These are phyloP conservation scores for Sycophaga agraensis DNA, from an alignment of 1,140 invertebrate species.

Conservation along the genomic window DNA sequence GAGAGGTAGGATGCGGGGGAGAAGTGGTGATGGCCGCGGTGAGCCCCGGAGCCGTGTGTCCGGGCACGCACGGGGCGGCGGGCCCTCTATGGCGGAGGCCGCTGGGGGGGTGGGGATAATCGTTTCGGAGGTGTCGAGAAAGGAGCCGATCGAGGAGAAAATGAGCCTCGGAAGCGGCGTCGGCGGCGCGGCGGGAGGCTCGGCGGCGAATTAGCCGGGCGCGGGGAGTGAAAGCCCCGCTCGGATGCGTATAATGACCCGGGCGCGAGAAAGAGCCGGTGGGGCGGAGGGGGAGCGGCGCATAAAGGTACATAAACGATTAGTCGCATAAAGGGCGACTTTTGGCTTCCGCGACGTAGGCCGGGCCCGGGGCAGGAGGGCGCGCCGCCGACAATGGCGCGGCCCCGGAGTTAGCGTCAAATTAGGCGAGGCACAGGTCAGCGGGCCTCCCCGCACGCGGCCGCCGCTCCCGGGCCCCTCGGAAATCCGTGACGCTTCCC, in stretches of 20 bases:
- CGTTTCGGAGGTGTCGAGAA: not conserved
- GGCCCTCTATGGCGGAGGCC: too few species aligned
- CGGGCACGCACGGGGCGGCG: conserved; percentile 9
- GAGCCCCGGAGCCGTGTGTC: conserved; percentile 3
- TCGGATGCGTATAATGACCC: not conserved
- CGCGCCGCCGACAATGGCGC: conserved; percentile 38
- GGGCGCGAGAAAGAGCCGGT: not conserved
- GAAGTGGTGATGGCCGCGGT: not conserved
- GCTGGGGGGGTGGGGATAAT: not conserved
- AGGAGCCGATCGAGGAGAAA: not conserved
- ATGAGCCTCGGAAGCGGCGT: conserved; percentile 12
- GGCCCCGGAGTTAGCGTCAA: conserved; percentile 45
- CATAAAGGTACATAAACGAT: conserved; percentile 6
- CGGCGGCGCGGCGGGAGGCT: not conserved
- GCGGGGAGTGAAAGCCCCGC: not conserved
- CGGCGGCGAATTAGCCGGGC: too few species aligned
- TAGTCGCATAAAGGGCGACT: conserved; percentile 3
- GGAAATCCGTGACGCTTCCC: conserved; percentile 35
- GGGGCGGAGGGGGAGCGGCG: not conserved
- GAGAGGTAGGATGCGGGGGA: not conserved
- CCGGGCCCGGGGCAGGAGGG: too few species aligned
- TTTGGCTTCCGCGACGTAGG: too few species aligned
- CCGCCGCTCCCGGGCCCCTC: too few species aligned
- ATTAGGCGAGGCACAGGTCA: conserved; percentile 49
- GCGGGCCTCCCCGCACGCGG: conserved; percentile 34